Base-by-base conservation (phyloP, 2,888 invertebrate genomes). In the Melieria picta region DNA sequence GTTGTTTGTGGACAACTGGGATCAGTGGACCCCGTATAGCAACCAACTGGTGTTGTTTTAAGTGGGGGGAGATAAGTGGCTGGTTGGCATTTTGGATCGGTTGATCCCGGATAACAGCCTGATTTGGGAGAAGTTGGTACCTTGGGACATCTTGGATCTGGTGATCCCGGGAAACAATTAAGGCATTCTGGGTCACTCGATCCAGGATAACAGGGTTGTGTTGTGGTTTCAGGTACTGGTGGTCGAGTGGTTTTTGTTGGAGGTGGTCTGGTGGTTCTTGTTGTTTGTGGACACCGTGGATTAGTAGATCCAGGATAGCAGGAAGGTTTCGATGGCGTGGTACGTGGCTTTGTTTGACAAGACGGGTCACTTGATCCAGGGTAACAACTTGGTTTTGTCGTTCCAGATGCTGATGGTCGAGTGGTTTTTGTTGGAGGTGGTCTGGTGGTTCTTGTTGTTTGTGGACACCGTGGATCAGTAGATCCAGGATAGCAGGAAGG, bases 81-180 rank as follows among this genome's bases (percentile, higher is more conserved):
- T 4, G 85, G 84, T 65, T 83, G 81, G 13, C 83, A 83, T 43
- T 87, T 79, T 0, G 87, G 86, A 77, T 88, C 88, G 11, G 79
- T 79, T 1, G 84, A 87, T 4, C 87, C 86, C 4, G 87, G 87
- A 74, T 74, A 88, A 87, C 75, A 89, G 87, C 74, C 89, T 85
- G 87, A 86, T 47, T 88, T 87, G 4, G 57, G 30, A 30, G 48
- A 50, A 11, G 5, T 6, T 56, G 63, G n/a, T 30, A 47, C 62
- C 52, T n/a, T 46, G 1, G 52, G 62, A 30, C 71, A 71, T n/a
- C 10, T 47, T 7, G 66, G 56, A 43, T 71, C 79, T 0, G 82
- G 79, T 3, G 81, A 80, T 16, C 86, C 86, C 4, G 84, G 47
- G 55, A 5, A 66, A 30, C 30, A 30, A 30, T 30, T 30, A 2